These are phyloP conservation scores for Celastrina argiolus DNA, from an alignment of 2,888 invertebrate species.

Conservation along the genomic window DNA sequence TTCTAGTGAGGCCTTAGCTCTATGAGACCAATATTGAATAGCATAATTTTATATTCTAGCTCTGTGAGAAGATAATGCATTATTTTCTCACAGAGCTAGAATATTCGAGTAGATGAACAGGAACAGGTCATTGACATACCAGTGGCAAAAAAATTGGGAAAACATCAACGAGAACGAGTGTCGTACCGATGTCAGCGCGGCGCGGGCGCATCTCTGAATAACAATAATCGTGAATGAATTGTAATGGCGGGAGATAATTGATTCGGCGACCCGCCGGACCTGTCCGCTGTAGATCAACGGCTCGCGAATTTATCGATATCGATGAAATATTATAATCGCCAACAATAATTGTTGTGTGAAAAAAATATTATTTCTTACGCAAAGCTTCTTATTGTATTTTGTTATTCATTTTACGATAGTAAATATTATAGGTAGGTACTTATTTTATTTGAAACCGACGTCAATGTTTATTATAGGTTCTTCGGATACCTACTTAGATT, in stretches of 20 bases:
- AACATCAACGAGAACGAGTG: slow-evolving; percentile 39
- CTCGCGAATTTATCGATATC: slow-evolving; percentile 35
- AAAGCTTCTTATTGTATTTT: too few species aligned
- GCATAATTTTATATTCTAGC: too few species aligned
- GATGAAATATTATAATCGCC: slow-evolving; percentile 29
- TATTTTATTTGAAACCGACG: too few species aligned
- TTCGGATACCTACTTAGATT: too few species aligned
- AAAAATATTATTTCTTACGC: not conserved
- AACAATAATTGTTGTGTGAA: slow-evolving; percentile 15
- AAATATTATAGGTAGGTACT: too few species aligned
- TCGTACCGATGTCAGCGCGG: slow-evolving; percentile 49
- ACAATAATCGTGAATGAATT: slow-evolving; percentile 72
- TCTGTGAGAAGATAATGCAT: too few species aligned
- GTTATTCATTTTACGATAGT: too few species aligned
- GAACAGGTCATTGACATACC: slow-evolving; percentile 37
- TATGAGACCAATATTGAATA: too few species aligned
- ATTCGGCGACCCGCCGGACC: slow-evolving; percentile 52
- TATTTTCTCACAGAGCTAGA: too few species aligned
- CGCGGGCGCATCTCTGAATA: slow-evolving; percentile 52
- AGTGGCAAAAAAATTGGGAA: slow-evolving; percentile 36
- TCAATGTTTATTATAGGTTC: too few species aligned
- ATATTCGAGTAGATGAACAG: slow-evolving; percentile 30
- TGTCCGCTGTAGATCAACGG: slow-evolving; percentile 43
- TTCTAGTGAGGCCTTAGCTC: too few species aligned
- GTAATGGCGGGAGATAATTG: slow-evolving; percentile 66